Conservation (phyloP, 2,113 vertebrate genomes). For the Rhipidura dahli region DNA sequence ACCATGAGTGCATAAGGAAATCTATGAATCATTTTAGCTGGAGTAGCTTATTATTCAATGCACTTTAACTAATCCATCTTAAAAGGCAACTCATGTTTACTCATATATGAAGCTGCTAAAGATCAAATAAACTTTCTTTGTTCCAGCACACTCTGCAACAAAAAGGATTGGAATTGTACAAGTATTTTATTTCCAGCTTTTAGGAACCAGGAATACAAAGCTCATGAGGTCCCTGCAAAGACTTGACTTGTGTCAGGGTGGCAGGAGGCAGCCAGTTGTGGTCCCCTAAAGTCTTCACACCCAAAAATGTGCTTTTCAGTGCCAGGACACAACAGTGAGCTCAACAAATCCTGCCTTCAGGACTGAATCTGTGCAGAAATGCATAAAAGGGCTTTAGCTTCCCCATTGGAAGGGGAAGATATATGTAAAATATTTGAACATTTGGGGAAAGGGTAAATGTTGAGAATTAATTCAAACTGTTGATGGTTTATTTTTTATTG, state of each 20-base stretch:
- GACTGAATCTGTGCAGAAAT: background rate
- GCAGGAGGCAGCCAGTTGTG: background rate
- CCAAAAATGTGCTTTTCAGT: background rate
- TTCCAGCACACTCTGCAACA: background rate
- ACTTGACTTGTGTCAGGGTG: background rate
- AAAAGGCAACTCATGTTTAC: background rate
- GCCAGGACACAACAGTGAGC: background rate
- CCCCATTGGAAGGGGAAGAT: background rate
- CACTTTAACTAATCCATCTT: background rate
- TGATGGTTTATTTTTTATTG: constrained; percentile 49
- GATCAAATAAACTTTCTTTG: background rate
- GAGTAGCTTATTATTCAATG: background rate
- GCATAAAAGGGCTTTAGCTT: background rate
- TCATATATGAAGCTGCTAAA: background rate
- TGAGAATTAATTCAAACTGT: constrained; percentile 56
- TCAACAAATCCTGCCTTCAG: background rate
- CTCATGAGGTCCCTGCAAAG: background rate
- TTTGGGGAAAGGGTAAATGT: background rate
- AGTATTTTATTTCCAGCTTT: background rate
- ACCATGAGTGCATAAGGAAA: background rate
- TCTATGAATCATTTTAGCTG: background rate
- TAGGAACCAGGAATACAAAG: background rate
- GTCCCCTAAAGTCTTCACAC: background rate
- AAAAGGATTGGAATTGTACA: background rate
- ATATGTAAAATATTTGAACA: constrained; percentile 12